These are phyloP conservation scores for Phenganax subtilis DNA, from an alignment of 92 coral and sea anemone genomes.

Conservation along the genomic window DNA sequence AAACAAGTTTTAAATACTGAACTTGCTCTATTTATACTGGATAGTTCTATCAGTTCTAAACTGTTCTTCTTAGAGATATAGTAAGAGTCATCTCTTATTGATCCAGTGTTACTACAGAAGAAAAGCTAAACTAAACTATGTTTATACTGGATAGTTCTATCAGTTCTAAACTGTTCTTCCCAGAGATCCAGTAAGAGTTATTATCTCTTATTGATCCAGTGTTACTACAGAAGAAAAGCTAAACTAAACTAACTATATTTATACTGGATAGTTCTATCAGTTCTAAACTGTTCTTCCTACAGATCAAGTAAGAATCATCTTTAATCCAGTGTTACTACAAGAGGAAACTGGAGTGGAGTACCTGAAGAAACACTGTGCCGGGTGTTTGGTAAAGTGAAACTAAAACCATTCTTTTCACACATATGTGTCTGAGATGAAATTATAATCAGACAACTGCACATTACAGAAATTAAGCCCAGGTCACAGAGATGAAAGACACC, in stretches of 20 bases:
- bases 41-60: neutral
- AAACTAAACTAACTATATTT: conserved; percentile 7
- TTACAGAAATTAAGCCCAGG: neutral
- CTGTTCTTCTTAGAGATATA: neutral
- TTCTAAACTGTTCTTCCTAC: conserved; percentile 1
- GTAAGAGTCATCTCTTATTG: too few relatives aligned
- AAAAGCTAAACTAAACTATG: neutral
- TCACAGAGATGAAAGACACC: neutral
- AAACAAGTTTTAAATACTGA: neutral
- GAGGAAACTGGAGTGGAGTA: too few relatives aligned
- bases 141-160: neutral
- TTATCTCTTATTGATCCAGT: neutral
- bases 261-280: conserved; percentile 7
- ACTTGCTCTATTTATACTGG: neutral
- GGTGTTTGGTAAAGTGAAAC: too few relatives aligned
- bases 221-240: neutral
- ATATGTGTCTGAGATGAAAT: too few relatives aligned
- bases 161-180: neutral
- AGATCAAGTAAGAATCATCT: neutral
- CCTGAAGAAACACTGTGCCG: too few relatives aligned
- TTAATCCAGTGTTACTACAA: too few relatives aligned
- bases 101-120: too few relatives aligned
- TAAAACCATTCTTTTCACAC: too few relatives aligned
- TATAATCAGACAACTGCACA: too few relatives aligned
- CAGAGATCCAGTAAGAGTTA: neutral